phyloP scores from a whole-genome alignment of 2,797 vertebrate species.

The Sebastolobus alascanus region DNA sequence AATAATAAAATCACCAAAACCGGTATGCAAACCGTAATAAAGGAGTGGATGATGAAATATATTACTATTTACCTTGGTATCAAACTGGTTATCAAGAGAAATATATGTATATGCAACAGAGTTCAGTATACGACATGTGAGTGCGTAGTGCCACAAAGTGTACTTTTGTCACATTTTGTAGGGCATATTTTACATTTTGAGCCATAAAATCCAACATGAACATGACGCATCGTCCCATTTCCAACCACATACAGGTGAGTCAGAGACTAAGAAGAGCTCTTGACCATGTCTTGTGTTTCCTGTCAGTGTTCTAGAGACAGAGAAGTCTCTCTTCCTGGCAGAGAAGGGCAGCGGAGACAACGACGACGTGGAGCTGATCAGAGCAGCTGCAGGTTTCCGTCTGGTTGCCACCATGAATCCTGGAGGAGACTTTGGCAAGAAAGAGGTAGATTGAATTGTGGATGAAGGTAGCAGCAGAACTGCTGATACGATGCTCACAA shows the following conservation, averaged over 20 bases:
- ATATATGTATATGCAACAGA: not conserved
- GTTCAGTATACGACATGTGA: not conserved
- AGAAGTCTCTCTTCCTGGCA: conserved; percentile 92
- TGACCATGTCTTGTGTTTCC: conserved; percentile 18
- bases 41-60: too few species aligned
- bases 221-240: too few species aligned
- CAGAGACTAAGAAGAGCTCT: not conserved
- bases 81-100: too few species aligned
- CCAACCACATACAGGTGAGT: not conserved
- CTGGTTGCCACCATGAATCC: conserved; percentile 99
- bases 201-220: not conserved
- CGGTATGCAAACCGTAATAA: too few species aligned
- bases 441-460: conserved; percentile 88
- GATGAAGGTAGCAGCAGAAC: not conserved
- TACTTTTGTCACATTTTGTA: not conserved
- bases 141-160: not conserved
- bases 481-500: not conserved
- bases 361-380: conserved; percentile 91
- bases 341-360: conserved; percentile 94
- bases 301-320: conserved; percentile 93
- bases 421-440: conserved; percentile 98
- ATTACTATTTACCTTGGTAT: too few species aligned
- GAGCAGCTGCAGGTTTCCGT: conserved; percentile 88
- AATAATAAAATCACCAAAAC: too few species aligned
- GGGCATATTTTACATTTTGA: not conserved